Conservation (phyloP, 53 echinoderm and acorn worm genomes). For the Luidia sarsii region DNA sequence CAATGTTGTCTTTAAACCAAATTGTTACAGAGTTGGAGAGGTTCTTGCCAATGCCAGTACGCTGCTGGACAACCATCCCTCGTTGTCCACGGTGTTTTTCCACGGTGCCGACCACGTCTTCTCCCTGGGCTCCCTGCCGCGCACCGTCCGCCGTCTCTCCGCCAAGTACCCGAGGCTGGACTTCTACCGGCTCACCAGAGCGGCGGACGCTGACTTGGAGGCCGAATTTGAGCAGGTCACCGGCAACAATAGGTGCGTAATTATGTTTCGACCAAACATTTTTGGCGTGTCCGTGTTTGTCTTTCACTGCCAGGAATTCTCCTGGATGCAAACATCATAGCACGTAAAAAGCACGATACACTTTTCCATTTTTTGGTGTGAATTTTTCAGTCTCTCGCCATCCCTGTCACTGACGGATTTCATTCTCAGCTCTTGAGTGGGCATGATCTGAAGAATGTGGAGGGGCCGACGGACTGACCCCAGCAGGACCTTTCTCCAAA, state of each 20-base stretch:
- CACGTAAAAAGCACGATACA: too few relatives aligned
- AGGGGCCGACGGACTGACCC: too few relatives aligned
- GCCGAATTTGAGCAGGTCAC: conserved; percentile 49
- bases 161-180: conserved; percentile 45
- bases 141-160: conserved; percentile 15
- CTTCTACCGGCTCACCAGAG: conserved; percentile 48
- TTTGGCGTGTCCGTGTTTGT: too few relatives aligned
- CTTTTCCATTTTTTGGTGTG: too few relatives aligned
- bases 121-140: conserved; percentile 29
- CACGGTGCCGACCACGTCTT: conserved; percentile 67
- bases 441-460: too few relatives aligned
- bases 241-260: conserved; percentile 67
- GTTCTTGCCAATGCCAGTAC: conserved; percentile 46
- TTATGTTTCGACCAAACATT: too few relatives aligned
- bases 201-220: conserved; percentile 42
- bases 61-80: conserved; percentile 36
- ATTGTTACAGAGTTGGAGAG: conserved; percentile 58
- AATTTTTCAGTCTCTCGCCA: too few relatives aligned
- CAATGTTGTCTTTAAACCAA: neutral
- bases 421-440: too few relatives aligned
- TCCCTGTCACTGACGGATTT: too few relatives aligned
- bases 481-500: too few relatives aligned
- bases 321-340: too few relatives aligned
- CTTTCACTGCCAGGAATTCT: too few relatives aligned
- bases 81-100: conserved; percentile 38